Base-by-base conservation (phyloP, 2,888 invertebrate species). In the Epirrhoe alternata region DNA sequence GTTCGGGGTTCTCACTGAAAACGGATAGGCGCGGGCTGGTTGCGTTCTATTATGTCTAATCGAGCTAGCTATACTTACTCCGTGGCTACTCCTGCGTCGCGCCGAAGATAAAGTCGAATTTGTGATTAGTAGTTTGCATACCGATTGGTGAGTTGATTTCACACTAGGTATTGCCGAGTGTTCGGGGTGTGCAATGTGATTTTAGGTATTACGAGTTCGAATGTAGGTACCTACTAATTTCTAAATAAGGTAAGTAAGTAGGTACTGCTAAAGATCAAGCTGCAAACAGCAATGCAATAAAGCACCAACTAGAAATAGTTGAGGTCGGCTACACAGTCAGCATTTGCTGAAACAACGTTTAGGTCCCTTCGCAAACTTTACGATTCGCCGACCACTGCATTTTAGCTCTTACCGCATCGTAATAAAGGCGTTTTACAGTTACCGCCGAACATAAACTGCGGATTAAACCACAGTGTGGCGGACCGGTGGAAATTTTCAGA, bases 401-500 rank as follows among this genome's bases (percentile, higher is more conserved):
- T 74, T 68, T 67, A 69, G 57, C 64, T 66, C 69, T 55, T 66
- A 61, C 71, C 69, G 60, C 70, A 64, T 72, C 72, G 70, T 74
- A 74, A 70, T 72, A 74, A 67, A 67, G 61, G 62, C 70, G 70
- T 64, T 74, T 69, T 69, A 74, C 64, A 58, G 62, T 64, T 42
- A 33, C 64, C 56, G 12, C 61, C 51, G 51, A 57, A 64, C 74
- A 66, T 72, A 74, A 72, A 74, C 70, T 69, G 54, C 53, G 69
- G 68, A 72, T 72, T 70, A 69, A 71, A 70, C 73, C 72, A 61
- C 53, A 38, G 47, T 54, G 47, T 14, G 38, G 38, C 49, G 47
- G 38, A 47, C 58, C 64, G 62, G 45, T 65, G 69, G 72, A 66
- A 74, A 77, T 74, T 79, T 72, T 73, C 70, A 72, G 69, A 78